Evolutionary conservation across 2,113 vertebrate genomes (phyloP).

Genomic region (Hypocryptadius cinnamomeus): DNA sequence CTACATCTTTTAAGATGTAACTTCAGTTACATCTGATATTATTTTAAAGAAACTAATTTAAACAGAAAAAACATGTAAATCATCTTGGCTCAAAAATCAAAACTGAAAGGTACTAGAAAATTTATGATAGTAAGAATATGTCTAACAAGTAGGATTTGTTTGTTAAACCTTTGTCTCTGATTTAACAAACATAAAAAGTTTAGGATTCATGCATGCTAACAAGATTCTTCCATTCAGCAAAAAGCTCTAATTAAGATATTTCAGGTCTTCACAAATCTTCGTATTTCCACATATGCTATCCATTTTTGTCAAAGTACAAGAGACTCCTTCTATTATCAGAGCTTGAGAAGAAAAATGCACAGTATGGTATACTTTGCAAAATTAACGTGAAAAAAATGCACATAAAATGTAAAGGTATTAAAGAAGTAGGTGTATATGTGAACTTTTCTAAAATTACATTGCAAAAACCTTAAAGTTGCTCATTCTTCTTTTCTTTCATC

Average conservation of each 20-base stretch:
- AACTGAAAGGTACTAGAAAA: neutral
- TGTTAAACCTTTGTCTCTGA: neutral
- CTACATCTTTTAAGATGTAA: too few species aligned
- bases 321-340: neutral
- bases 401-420: neutral
- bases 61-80: neutral
- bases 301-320: neutral
- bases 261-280: neutral
- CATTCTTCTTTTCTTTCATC: neutral
- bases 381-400: neutral
- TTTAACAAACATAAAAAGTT: neutral
- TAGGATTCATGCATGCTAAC: neutral
- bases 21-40: neutral
- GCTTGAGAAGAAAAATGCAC: neutral
- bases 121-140: neutral
- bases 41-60: neutral
- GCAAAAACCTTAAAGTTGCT: neutral
- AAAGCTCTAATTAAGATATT: neutral
- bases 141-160: neutral
- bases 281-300: neutral
- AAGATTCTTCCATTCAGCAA: neutral
- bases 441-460: neutral
- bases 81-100: neutral
- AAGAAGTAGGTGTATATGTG: neutral
- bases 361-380: neutral